Evolutionary conservation across 2,113 vertebrate species (phyloP).

Genomic region (Garra rufa): DNA sequence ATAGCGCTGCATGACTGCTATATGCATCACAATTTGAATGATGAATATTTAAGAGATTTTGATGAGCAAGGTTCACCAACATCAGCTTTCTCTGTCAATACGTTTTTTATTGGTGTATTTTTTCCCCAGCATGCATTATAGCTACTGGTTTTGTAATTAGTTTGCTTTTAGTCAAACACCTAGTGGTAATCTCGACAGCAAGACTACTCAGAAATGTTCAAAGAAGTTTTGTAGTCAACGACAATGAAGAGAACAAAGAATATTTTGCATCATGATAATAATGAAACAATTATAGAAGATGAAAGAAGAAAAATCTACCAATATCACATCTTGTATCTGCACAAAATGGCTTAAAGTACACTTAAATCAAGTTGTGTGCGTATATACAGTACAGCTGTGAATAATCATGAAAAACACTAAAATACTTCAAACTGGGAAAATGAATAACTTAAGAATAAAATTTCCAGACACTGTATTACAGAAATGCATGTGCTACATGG

Average conservation of each 20-base stretch:
- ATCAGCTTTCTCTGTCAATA: neutral
- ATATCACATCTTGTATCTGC: neutral
- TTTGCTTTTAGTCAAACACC: neutral
- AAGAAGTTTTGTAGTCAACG: neutral
- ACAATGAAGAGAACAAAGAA: neutral
- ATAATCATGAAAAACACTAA: neutral
- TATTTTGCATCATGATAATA: neutral
- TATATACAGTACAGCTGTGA: too few species aligned
- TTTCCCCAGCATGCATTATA: neutral
- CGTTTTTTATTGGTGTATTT: neutral
- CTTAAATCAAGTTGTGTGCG: neutral
- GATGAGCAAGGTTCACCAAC: neutral
- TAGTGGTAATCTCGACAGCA: neutral
- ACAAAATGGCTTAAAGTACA: neutral
- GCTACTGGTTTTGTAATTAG: neutral
- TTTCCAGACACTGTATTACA: neutral
- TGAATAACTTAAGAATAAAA: neutral
- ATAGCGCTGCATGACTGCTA: conserved; percentile 18
- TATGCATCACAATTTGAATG: conserved; percentile 10
- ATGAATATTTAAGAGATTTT: conserved; percentile 34
- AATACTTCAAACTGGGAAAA: neutral
- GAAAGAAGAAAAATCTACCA: neutral
- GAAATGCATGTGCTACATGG: too few species aligned
- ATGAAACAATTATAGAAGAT: neutral
- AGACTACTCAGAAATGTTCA: neutral